phyloP scores from a whole-genome alignment of 2,797 vertebrate species.

The Carapus acus region DNA sequence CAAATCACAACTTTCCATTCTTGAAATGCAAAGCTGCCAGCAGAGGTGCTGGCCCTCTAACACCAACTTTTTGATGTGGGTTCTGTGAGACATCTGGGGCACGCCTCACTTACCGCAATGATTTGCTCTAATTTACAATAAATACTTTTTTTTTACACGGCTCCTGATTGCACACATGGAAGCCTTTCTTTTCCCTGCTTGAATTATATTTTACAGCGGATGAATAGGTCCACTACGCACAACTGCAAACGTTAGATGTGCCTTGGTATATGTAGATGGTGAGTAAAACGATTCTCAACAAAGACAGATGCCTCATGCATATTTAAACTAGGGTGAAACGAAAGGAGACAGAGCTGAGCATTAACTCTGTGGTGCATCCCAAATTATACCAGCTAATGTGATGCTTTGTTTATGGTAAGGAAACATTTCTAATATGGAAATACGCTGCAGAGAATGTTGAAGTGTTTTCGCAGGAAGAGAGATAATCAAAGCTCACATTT shows the following conservation, averaged over 20 bases:
- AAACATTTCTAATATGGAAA: constrained; percentile 55
- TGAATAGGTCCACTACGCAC: constrained; percentile 31
- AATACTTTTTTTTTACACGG: constrained; percentile 18
- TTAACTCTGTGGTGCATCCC: constrained; percentile 38
- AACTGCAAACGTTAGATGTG: constrained; percentile 22
- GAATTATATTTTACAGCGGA: constrained; percentile 31
- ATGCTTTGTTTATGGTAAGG: constrained; percentile 21
- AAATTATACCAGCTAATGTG: constrained; percentile 42
- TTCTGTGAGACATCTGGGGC: constrained; percentile 4
- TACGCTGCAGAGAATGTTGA: constrained; percentile 15
- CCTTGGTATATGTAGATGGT: constrained; percentile 7
- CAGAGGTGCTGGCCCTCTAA: constrained; percentile 21
- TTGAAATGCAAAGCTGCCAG: too few species aligned
- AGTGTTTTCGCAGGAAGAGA: constrained; percentile 11
- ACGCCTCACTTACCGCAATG: constrained; percentile 3
- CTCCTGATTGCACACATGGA: constrained; percentile 13
- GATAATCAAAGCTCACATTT: too few species aligned
- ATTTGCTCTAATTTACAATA: constrained; percentile 3
- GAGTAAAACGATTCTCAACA: constrained; percentile 14
- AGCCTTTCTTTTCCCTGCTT: constrained; percentile 10
- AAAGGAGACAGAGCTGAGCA: constrained; percentile 38
- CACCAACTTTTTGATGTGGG: constrained; percentile 5
- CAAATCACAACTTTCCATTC: too few species aligned
- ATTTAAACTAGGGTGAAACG: constrained; percentile 43
- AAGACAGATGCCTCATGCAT: constrained; percentile 56